Evolutionary conservation across 2,797 vertebrate species (phyloP), one percentile per base, ranked within the genome.

Genomic region (Melopsittacus undulatus): DNA sequence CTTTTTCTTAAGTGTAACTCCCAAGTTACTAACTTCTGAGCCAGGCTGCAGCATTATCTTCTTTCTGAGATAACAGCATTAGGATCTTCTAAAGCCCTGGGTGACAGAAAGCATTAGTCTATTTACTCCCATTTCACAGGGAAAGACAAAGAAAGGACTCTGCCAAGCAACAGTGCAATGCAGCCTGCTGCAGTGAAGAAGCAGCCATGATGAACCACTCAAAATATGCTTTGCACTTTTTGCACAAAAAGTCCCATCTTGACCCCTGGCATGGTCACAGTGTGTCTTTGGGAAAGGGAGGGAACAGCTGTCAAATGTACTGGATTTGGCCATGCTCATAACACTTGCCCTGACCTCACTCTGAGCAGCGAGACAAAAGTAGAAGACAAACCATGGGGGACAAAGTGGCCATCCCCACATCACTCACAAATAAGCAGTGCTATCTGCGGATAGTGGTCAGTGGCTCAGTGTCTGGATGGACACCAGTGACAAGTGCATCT

Each of bases 1-100:
- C 27, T 83, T 95, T 91, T 90, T 90, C 86, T 20, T 93, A 93
- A 95, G 64, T 36, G 42, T 68, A 96, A 91, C 62, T 95, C 69
- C 45, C 45, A 92, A 75, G 46, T 30, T 79, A 66, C 74, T 63
- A 87, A 84, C 62, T 66, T 52, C 83, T 13, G 22, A 94, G 40
- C 48, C 68, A 96, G 84, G 94, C 63, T 57, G 40, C n/a, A 94
- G 83, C 9, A 54, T 89, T 89, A 95, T 24, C 92, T 42, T 51
- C 26, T 45, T 92, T 78, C 74, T 63, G 85, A 97, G 80, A 87
- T 61, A 96, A 89, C 7, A 12, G 57, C 72, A 84, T 52, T 76
- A 86, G 40, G 86, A 84, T 76, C 59, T 70, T 89, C 80, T 72
- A 84, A 95, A 97, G 45, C 43, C 69, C 32, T 70, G 34, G 13